Base-by-base conservation (phyloP, 2,797 vertebrate genomes). In the Pipistrellus pygmaeus region DNA sequence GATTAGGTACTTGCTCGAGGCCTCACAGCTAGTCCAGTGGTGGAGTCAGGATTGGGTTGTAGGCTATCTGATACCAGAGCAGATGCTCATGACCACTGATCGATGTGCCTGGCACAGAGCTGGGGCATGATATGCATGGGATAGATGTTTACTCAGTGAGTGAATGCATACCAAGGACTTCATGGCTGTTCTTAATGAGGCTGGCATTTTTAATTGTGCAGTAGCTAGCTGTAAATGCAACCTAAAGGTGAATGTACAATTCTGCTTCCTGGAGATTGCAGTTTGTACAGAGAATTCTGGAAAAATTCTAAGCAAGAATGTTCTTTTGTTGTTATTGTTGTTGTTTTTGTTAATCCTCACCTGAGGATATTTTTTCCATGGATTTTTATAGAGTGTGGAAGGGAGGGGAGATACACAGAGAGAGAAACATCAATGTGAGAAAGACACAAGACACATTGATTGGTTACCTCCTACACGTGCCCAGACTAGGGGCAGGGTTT, bases 81-180 rank as follows among this genome's bases (percentile, higher is more conserved):
- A 71, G 73, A 71, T 2, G n/a, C 38, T 71, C 64, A 53, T 17
- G 35, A 35, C 38, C 10, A 44, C 55, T 60, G 55, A 77, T 21
- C 35, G 2, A 30, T 51, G 48, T 64, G 23, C 60, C 93, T 78
- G 66, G 46, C 85, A 51, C 64, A 38, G 27, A 66, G 32, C 80
- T 51, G 0, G 14, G 64, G n/a, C 15, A 72, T 23, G 25, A 64
- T 64, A 53, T 69, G 57, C 46, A 55, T 66, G 27, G 55, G 90
- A 87, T 91, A 92, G 90, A 85, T 75, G 62, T 64, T 92, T 90
- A 80, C 85, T 86, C 91, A 91, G 23, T 82, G 44, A 53, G 6
- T 64, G 38, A 94, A 55, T 69, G 46, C 48, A 78, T 90, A 68
- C 60, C 76, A 85, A 82, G 10, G 46, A 38, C 14, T 30, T 66